A percentile compares a stretch with the other conserved stretches of the same genome.
Evolutionary conservation across 2,113 vertebrate species (phyloP).

Genomic region (Perca flavescens): DNA sequence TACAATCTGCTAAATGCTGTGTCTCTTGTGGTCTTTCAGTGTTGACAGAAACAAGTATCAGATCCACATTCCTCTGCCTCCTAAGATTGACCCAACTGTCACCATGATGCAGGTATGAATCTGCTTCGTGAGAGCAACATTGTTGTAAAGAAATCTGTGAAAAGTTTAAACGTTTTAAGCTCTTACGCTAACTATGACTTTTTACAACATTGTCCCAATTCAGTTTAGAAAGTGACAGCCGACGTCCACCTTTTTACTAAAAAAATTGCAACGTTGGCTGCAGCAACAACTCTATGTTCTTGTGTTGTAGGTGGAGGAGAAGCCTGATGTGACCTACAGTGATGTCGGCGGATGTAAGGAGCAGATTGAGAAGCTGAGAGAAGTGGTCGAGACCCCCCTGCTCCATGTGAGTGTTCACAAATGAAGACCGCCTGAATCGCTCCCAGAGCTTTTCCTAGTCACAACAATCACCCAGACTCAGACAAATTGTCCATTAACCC

Average conservation of each 20-base stretch:
- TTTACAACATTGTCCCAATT: neutral
- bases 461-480: neutral
- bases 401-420: slow-evolving; percentile 90
- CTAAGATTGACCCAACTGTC: slow-evolving; percentile 98
- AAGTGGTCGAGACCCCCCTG: slow-evolving; percentile 97
- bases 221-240: neutral
- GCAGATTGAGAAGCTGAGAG: slow-evolving; percentile 98
- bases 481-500: neutral
- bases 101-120: slow-evolving; percentile 98
- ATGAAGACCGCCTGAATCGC: neutral
- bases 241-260: neutral
- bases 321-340: slow-evolving; percentile 98
- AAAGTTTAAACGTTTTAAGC: neutral
- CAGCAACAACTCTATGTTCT: neutral
- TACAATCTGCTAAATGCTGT: neutral
- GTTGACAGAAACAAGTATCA: slow-evolving; percentile 99
- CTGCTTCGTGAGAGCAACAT: neutral
- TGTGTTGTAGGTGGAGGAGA: slow-evolving; percentile 93
- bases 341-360: slow-evolving; percentile 99
- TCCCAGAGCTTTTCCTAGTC: too few species aligned
- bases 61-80: slow-evolving; percentile 98
- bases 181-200: neutral
- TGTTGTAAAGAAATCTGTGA: neutral
- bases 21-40: slow-evolving; percentile 71
- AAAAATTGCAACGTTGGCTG: neutral